Evolutionary conservation across 2,113 vertebrate species (phyloP), one percentile per base, ranked within the genome.

Genomic region (Ictalurus furcatus): DNA sequence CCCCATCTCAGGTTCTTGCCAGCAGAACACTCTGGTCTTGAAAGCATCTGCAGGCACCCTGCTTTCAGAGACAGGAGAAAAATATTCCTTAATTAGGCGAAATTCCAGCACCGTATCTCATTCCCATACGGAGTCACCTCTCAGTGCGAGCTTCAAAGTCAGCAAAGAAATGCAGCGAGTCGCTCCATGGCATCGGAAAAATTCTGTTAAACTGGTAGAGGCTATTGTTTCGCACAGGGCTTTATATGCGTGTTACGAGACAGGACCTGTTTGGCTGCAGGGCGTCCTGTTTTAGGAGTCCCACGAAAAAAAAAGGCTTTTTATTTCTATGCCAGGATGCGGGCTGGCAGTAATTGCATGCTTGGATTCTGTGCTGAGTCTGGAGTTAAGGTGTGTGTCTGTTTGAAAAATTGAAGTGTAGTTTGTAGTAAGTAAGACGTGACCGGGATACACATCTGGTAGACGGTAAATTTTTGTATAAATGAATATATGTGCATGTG

Each of bases 101-200:
- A 87, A 91, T 87, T 91, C 90, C 90, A 89, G 34, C 61, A 52
- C 82, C 40, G 88, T 94, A 92, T 92, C 91, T 95, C 93, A 94
- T 91, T 88, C 89, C 74, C 21, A 58, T 80, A 58, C 79, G 63
- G 83, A 90, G 76, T 88, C 82, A 85, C 86, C 81, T 80, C 86
- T 90, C 54, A 85, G 86, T 80, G 86, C 30, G 82, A 87, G 83
- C 86, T 90, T 88, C 86, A 90, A 90, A 85, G 81, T 80, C 28
- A n/a, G 84, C 21, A 71, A 82, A 88, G 69, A 80, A 85, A 40
- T 12, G 61, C 56, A 78, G 34, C 21, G 25, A 30, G 67, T 69
- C 71, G 69, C 73, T 89, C 73, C 34, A 54, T 54, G 34, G 83
- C 67, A 28, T 81, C 21, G 81, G 88, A 89, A 85, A 87, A 91